A percentile compares a stretch with the other conserved stretches of the same genome.
These are phyloP conservation scores for Pilophorus perplexus DNA, from an alignment of 2,888 invertebrate genomes.

Conservation along the genomic window DNA sequence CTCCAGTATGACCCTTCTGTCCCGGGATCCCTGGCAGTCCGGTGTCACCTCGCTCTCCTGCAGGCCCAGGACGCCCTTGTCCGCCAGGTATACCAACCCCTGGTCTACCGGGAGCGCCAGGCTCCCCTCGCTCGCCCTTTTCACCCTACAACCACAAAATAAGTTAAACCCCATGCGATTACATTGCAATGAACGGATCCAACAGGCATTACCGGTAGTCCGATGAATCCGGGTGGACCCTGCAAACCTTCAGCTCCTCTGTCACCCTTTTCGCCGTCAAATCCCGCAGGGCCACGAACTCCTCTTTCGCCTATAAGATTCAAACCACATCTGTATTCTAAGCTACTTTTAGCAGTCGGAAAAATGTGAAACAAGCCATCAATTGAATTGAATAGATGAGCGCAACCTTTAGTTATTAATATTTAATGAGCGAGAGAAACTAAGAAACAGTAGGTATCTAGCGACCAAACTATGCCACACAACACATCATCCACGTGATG, in stretches of 20 bases:
- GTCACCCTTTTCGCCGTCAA: neutral
- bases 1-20: constrained; percentile 40
- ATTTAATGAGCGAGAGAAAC: no score
- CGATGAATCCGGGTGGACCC: constrained; percentile 13
- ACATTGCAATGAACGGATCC: no score
- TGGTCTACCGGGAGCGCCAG: constrained; percentile 4
- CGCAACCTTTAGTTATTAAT: no score
- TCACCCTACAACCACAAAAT: constrained; percentile 1
- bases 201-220: constrained; percentile 15
- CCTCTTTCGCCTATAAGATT: constrained; percentile 57
- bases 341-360: no score
- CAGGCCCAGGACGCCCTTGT: constrained; percentile 41
- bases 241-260: neutral
- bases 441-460: no score
- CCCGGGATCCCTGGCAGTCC: constrained; percentile 54
- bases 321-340: constrained; percentile 51
- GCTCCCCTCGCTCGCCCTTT: constrained; percentile 18
- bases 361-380: no score
- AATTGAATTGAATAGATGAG: no score
- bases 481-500: no score
- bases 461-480: no score
- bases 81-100: constrained; percentile 12
- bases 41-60: constrained; percentile 27
- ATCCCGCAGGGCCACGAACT: constrained; percentile 49
- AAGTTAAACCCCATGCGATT: no score